Conservation (phyloP, 2,797 vertebrate genomes). For the Myotis vivesi region DNA sequence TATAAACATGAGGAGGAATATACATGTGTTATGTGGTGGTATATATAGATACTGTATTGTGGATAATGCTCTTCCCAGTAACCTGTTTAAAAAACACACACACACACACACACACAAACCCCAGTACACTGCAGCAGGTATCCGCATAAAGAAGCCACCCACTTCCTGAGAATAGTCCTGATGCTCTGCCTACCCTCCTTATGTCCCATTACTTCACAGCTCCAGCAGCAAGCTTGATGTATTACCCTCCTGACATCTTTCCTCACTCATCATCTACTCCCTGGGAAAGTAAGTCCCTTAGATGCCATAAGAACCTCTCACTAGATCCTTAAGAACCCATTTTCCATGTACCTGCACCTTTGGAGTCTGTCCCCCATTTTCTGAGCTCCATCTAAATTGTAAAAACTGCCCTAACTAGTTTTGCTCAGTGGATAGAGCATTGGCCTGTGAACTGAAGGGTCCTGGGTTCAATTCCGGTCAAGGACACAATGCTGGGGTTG, state of each 20-base stretch:
- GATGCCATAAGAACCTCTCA: not conserved
- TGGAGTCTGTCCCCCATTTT: not conserved
- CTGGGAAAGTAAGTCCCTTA: not conserved
- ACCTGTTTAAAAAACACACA: not conserved
- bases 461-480: too few relatives aligned
- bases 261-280: not conserved
- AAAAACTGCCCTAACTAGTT: not conserved
- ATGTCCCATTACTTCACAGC: not conserved
- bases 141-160: constrained; percentile 29
- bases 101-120: not conserved
- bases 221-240: not conserved
- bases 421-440: too few relatives aligned
- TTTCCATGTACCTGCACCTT: not conserved
- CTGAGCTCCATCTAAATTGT: not conserved
- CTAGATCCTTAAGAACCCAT: not conserved
- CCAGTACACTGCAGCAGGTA: not conserved
- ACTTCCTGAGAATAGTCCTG: not conserved
- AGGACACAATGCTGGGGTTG: too few relatives aligned
- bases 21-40: not conserved
- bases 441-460: too few relatives aligned
- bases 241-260: not conserved
- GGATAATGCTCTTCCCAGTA: not conserved
- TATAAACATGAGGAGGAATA: constrained; percentile 39
- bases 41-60: not conserved
- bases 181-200: not conserved